Conservation (phyloP, 2,113 vertebrate species). For the Jaculus jaculus region DNA sequence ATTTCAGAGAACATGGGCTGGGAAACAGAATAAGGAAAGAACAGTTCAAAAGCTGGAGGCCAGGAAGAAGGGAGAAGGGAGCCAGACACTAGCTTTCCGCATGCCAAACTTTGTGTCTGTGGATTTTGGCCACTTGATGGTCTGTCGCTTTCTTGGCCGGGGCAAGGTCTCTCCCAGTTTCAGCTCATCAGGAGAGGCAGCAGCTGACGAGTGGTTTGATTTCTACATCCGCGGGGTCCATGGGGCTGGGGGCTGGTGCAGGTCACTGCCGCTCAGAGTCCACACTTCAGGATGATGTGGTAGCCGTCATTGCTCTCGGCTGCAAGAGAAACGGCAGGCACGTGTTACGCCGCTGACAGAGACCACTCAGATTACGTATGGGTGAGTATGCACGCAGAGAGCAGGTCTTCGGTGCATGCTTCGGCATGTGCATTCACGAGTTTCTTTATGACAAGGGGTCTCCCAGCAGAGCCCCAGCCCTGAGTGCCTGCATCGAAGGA, state of each 20-base stretch:
- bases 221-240: constrained; percentile 64
- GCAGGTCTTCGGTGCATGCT: background rate
- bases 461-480: background rate
- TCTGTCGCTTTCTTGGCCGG: constrained; percentile 31
- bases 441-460: background rate
- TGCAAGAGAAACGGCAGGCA: constrained; percentile 80
- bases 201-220: constrained; percentile 59
- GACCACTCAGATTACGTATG: background rate
- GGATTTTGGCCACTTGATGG: constrained; percentile 55
- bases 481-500: background rate
- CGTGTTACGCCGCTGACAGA: background rate
- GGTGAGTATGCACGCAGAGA: background rate
- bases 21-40: constrained; percentile 63
- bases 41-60: constrained; percentile 58
- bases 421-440: background rate
- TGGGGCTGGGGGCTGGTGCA: constrained; percentile 68
- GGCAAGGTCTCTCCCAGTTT: background rate
- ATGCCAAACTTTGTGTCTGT: background rate
- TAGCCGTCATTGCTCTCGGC: constrained; percentile 92
- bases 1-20: background rate
- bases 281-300: constrained; percentile 93
- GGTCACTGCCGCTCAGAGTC: constrained; percentile 69
- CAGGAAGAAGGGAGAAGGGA: constrained; percentile 31
- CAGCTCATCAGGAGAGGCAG: constrained; percentile 68
- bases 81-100: constrained; percentile 54